These are phyloP conservation scores for Aptenodytes patagonicus DNA, from an alignment of 2,113 vertebrate species.

Conservation along the genomic window DNA sequence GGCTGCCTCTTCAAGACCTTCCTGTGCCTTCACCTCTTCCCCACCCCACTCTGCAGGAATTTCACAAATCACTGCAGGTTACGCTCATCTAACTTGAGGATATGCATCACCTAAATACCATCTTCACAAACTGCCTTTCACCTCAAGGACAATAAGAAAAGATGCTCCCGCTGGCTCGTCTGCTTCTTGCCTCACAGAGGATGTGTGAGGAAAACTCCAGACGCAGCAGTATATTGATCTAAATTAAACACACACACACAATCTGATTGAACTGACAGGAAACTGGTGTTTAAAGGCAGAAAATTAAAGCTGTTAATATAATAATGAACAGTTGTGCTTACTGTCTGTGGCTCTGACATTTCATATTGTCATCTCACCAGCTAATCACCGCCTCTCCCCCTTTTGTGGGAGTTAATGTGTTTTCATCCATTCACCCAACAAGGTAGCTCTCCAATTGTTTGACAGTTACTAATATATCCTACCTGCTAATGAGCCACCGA, in stretches of 20 bases:
- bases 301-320: slow-evolving; percentile 71
- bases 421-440: slow-evolving; percentile 54
- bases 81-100: not conserved
- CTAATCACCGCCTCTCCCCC: slow-evolving; percentile 55
- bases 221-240: slow-evolving; percentile 55
- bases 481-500: slow-evolving; percentile 43
- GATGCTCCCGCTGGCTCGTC: not conserved
- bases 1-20: slow-evolving; percentile 23
- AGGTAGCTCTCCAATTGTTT: slow-evolving; percentile 35
- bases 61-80: slow-evolving; percentile 53
- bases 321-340: slow-evolving; percentile 70
- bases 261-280: slow-evolving; percentile 59
- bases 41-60: not conserved
- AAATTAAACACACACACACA: slow-evolving; percentile 59
- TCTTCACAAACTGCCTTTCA: slow-evolving; percentile 31
- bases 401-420: slow-evolving; percentile 63
- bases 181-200: not conserved
- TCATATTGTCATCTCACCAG: slow-evolving; percentile 62
- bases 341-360: slow-evolving; percentile 65
- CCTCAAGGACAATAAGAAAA: slow-evolving; percentile 29
- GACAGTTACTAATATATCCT: slow-evolving; percentile 53
- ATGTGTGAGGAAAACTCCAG: slow-evolving; percentile 30
- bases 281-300: slow-evolving; percentile 68
- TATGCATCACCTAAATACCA: slow-evolving; percentile 29
- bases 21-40: not conserved